phyloP scores from a whole-genome alignment of 2,888 invertebrate genomes.

The Baccha elongata region DNA sequence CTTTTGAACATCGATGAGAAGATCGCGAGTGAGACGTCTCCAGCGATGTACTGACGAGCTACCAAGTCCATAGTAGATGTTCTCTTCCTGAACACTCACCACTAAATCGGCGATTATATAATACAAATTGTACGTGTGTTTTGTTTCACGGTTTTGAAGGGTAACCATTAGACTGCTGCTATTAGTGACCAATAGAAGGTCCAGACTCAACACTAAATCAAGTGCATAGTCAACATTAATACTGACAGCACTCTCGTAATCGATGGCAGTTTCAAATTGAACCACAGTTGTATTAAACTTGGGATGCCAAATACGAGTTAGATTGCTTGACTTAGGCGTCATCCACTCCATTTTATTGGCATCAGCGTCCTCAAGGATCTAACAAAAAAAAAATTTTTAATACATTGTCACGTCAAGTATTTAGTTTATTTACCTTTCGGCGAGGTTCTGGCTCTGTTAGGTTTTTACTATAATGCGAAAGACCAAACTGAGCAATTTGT shows the following conservation, averaged over 20 bases:
- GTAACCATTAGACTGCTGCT: slow-evolving; percentile 90
- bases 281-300: slow-evolving; percentile 86
- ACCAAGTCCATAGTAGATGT: slow-evolving; percentile 94
- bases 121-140: slow-evolving; percentile 91
- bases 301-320: slow-evolving; percentile 86
- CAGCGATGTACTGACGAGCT: slow-evolving; percentile 85
- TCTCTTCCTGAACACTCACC: slow-evolving; percentile 89
- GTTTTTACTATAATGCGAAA: slow-evolving; percentile 98
- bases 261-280: slow-evolving; percentile 89
- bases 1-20: slow-evolving; percentile 95
- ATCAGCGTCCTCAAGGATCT: slow-evolving; percentile 89
- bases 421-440: slow-evolving; percentile 81
- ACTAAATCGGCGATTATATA: slow-evolving; percentile 90
- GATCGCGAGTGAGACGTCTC: slow-evolving; percentile 92
- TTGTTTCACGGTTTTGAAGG: slow-evolving; percentile 90
- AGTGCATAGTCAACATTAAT: slow-evolving; percentile 87
- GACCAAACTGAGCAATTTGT: slow-evolving; percentile 98
- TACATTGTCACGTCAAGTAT: not conserved
- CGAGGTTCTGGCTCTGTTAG: slow-evolving; percentile 92
- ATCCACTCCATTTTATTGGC: slow-evolving; percentile 87
- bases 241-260: slow-evolving; percentile 87
- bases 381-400: not conserved
- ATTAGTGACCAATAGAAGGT: slow-evolving; percentile 89
- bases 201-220: slow-evolving; percentile 90
- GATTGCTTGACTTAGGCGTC: slow-evolving; percentile 87